Evolutionary conservation across 1,140 invertebrate genomes (phyloP).

Genomic region (Philopotamus ludificatus): DNA sequence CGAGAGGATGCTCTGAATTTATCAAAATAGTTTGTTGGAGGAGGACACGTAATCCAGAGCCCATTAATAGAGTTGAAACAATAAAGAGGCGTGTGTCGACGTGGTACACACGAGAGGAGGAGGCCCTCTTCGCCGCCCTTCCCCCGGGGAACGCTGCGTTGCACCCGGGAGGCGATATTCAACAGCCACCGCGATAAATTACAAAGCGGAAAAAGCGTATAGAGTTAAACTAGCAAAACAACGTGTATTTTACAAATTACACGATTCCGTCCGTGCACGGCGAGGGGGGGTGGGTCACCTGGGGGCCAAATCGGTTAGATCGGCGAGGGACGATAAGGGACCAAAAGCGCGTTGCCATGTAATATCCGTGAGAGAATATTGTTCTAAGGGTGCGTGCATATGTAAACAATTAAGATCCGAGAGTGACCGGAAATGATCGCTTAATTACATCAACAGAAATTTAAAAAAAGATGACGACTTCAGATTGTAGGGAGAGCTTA

Average conservation of each 20-base stretch:
- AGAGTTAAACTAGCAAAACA: conserved; percentile 6
- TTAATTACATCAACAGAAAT: no score
- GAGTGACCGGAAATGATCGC: not conserved
- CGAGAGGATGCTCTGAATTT: no score
- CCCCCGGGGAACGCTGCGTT: not conserved
- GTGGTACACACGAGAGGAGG: no score
- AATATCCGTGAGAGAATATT: conserved; percentile 2
- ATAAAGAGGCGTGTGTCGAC: no score
- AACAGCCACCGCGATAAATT: conserved; percentile 4
- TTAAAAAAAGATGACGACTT: no score
- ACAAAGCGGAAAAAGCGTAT: conserved; percentile 1
- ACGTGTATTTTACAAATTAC: conserved; percentile 12
- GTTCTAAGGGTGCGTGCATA: not conserved
- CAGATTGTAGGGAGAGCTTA: no score
- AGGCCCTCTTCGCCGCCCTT: conserved; percentile 4
- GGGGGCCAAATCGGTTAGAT: conserved; percentile 6
- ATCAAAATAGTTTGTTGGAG: no score
- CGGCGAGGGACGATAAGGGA: conserved; percentile 2
- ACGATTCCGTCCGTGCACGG: not conserved
- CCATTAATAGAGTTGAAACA: no score
- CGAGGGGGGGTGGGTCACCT: not conserved
- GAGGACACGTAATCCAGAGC: no score
- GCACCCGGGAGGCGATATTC: not conserved
- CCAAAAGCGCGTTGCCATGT: not conserved
- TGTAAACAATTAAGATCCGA: conserved; percentile 8